Evolutionary conservation across 2,113 vertebrate genomes (phyloP), one percentile per base, ranked within the genome.

Genomic region (Podiceps cristatus): DNA sequence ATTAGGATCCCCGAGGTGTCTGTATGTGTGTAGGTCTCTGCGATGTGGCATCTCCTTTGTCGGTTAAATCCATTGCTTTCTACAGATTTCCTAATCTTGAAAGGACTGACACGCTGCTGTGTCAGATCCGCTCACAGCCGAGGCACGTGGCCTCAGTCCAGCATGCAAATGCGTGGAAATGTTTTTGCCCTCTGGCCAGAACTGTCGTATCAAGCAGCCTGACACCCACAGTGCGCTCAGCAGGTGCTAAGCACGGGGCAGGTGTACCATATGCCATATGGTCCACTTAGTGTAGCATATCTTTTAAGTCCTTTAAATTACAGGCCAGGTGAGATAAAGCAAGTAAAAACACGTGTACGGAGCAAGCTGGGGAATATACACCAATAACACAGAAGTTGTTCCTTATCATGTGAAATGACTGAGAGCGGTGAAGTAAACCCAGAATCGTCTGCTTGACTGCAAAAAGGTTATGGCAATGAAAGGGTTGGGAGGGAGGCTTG

Each of bases 221-320:
- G 96, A 72, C 53, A 59, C 86, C 90, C 90, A 42, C 68, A 37
- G 94, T 17, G 83, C 0, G 33, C 98, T 98, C 96, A 97, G 99
- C 99, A 99, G 99, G 99, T 99, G 99, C 97, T 97, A 95, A 94
- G 73, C 96, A 52, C 16, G 9, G 89, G 97, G 98, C 99, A 99
- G 99, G 99, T 99, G 99, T 98, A 77, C 44, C 81, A 93, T 96
- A 96, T 77, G 69, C 98, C 99, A 99, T 99, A 99, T 99, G 99
- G 97, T 94, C 95, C 88, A 80, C 81, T 92, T 76, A 74, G 95
- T 49, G 58, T 93, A 81, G 23, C 28, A 71, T 98, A 94, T 97
- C 98, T 97, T 96, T 96, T 84, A 96, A 97, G 59, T 77, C 98
- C 97, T 98, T 96, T 96, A 97, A 97, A 90, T 97, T 97, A 96